phyloP scores from a whole-genome alignment of 1,140 invertebrate species.

The Heliconius congener region DNA sequence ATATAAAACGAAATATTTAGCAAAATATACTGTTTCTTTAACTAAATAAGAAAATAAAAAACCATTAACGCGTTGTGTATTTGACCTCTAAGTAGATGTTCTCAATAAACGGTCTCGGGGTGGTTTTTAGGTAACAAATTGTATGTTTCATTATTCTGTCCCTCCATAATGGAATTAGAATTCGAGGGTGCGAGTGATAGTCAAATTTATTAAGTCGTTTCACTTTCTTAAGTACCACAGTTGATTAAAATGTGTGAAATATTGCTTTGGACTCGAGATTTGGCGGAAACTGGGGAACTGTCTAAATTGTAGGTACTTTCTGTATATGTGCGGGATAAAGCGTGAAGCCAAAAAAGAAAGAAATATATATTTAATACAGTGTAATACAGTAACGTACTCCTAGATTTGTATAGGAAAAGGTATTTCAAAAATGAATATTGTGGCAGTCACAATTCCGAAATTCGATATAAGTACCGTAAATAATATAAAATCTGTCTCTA shows the following conservation, averaged over 20 bases:
- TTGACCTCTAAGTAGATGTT: constrained; percentile 50
- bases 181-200: constrained; percentile 39
- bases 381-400: too few species aligned
- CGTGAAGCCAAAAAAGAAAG: too few species aligned
- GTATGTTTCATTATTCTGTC: constrained; percentile 66
- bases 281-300: too few species aligned
- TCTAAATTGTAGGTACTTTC: too few species aligned
- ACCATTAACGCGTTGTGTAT: constrained; percentile 17
- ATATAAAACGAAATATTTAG: background rate
- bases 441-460: too few species aligned
- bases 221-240: constrained; percentile 25
- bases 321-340: too few species aligned
- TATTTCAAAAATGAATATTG: too few species aligned
- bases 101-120: constrained; percentile 55
- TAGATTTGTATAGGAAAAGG: too few species aligned
- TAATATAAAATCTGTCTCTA: background rate
- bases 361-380: too few species aligned
- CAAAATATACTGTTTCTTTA: background rate
- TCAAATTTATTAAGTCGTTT: constrained; percentile 44
- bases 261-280: background rate
- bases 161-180: constrained; percentile 63
- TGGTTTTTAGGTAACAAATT: constrained; percentile 64
- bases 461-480: too few species aligned
- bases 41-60: constrained; percentile 13
- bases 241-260: constrained; percentile 12